Base-by-base conservation (phyloP, 2,888 invertebrate species). In the Yponomeuta malinellus region DNA sequence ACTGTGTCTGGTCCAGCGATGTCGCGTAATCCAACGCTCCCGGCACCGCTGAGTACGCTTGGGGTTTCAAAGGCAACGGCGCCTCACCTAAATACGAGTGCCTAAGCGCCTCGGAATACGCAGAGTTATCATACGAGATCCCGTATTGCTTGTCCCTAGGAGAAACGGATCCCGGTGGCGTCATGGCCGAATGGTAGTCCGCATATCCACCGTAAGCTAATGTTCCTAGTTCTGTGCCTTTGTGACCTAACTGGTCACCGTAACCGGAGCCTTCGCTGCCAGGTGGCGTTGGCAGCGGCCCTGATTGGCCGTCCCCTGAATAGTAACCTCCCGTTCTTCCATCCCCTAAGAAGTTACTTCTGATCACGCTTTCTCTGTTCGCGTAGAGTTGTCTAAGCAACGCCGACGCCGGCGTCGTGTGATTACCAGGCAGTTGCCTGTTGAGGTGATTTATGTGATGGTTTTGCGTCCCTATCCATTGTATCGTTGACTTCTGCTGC, bases 131-230 rank as follows among this genome's bases (percentile, higher is more conserved):
- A 87, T 94, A 86, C 74, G 93, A 80, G 86, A 93, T 77, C 5
- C 91, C 86, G 71, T 92, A 92, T 77, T 95, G 95, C 83, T 93
- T 97, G 81, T 98, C 98, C 73, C 98, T 94, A 0, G 98, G 98
- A 6, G 98, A 98, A 1, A 98, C 98, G 4, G 98, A 98, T n/a
- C 98, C 97, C 70, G 98, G 98, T 71, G 98, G 98, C 5, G 98
- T 98, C 97, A 98, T 98, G 69, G 97, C 97, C 64, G 97, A 96
- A 85, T 98, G 98, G 80, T 97, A 97, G 80, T 97, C 97, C 74
- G 95, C 96, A 75, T 94, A 94, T 64, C 95, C 94, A 48, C 90
- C 90, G 72, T 92, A 92, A 68, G 91, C 88, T 76, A 91, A 81
- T 87, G 96, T 86, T 93, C 96, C 82, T 93, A 95, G 88, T 74